Evolutionary conservation across 1,140 invertebrate species (phyloP).

Genomic region (Phthorimaea operculella): DNA sequence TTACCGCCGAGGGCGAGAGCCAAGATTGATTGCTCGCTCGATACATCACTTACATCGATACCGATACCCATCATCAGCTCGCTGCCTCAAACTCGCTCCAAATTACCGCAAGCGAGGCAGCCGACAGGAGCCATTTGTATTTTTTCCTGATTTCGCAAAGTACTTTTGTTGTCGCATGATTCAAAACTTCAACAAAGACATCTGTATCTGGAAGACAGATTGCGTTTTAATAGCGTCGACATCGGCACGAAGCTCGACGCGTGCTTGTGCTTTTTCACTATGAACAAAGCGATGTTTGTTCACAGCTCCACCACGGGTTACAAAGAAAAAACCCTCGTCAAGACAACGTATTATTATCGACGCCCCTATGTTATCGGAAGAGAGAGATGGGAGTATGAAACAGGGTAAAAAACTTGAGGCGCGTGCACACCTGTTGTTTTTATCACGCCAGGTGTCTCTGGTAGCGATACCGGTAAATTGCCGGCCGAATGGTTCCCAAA

Average conservation of each 20-base stretch:
- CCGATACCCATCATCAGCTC: neutral
- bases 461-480: constrained; percentile 7
- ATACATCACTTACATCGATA: neutral
- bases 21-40: neutral
- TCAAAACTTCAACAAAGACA: no score
- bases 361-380: neutral
- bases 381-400: neutral
- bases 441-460: constrained; percentile 29
- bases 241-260: neutral
- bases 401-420: constrained; percentile 24
- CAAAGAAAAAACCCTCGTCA: neutral
- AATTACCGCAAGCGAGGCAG: no score
- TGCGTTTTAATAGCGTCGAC: neutral
- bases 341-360: constrained; percentile 2
- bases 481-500: no score
- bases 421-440: constrained; percentile 43
- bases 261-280: neutral
- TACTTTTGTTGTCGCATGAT: no score
- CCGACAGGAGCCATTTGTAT: no score
- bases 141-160: no score
- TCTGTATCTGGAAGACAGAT: no score
- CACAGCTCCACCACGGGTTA: neutral
- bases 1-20: constrained; percentile 5
- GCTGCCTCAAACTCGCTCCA: no score
- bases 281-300: neutral